Evolutionary conservation across 2,797 vertebrate genomes (phyloP).

Genomic region (Pipistrellus nathusii): DNA sequence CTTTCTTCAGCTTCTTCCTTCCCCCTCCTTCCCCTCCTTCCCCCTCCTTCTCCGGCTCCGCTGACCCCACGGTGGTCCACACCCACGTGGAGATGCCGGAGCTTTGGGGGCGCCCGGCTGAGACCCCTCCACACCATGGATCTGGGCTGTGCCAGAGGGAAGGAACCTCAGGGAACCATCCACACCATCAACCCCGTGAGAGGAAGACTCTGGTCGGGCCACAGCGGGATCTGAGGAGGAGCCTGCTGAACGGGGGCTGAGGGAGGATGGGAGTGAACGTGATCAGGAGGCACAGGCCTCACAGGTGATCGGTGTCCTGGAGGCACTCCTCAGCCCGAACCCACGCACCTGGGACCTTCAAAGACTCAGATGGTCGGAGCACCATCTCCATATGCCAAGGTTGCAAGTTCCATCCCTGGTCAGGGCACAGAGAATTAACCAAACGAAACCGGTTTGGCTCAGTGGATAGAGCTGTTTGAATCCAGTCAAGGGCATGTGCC

Average conservation of each 20-base stretch:
- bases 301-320: background rate
- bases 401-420: too few species aligned
- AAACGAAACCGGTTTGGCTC: background rate
- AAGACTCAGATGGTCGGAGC: too few species aligned
- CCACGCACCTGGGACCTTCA: background rate
- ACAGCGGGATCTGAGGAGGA: background rate
- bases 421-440: too few species aligned
- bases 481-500: too few species aligned
- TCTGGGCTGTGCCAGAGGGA: background rate
- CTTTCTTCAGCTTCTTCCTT: too few species aligned
- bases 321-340: background rate
- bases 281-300: background rate
- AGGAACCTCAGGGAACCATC: background rate
- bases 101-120: background rate
- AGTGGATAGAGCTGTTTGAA: too few species aligned
- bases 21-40: too few species aligned
- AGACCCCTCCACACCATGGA: background rate
- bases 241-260: too few species aligned
- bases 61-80: background rate
- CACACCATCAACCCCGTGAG: rapidly evolving
- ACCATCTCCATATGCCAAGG: too few species aligned
- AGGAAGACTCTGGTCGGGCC: background rate
- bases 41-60: background rate
- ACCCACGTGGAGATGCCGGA: background rate
- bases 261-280: too few species aligned